Conservation (phyloP, 2,113 vertebrate genomes). For the Xiphophorus couchianus region DNA sequence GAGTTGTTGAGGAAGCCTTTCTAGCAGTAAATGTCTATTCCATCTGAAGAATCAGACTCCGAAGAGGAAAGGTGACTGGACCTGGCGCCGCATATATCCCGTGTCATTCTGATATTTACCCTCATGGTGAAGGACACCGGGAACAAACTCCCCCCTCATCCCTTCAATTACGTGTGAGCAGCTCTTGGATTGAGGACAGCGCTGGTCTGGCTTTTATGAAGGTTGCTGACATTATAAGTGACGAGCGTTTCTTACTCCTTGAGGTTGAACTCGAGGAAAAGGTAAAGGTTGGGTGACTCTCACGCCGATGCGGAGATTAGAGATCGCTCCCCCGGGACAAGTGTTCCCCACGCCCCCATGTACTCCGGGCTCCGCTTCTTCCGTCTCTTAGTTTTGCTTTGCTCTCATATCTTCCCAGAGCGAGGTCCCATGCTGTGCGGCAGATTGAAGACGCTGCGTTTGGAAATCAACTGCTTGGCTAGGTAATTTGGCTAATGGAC, state of each 20-base stretch:
- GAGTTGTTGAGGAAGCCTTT: conserved; percentile 33
- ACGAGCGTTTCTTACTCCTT: conserved; percentile 26
- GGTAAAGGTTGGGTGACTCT: conserved; percentile 49
- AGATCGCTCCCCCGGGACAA: conserved; percentile 18
- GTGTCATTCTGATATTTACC: conserved; percentile 49
- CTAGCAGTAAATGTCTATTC: conserved; percentile 31
- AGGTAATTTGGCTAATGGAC: conserved; percentile 83
- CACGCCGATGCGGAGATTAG: conserved; percentile 27
- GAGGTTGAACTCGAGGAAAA: conserved; percentile 26
- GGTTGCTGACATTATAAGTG: conserved; percentile 50
- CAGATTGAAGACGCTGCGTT: conserved; percentile 80
- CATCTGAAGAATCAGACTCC: conserved; percentile 20
- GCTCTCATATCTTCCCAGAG: conserved; percentile 49
- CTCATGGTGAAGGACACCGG: conserved; percentile 25
- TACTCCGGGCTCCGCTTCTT: conserved; percentile 7
- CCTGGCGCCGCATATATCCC: neutral
- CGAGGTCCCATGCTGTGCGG: conserved; percentile 73
- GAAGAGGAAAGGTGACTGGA: conserved; percentile 32
- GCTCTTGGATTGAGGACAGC: neutral
- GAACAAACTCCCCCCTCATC: conserved; percentile 42
- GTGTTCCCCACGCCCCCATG: conserved; percentile 19
- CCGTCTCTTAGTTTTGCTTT: conserved; percentile 36
- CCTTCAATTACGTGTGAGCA: conserved; percentile 43
- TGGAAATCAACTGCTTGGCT: conserved; percentile 82
- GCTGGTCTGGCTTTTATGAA: conserved; percentile 45